A percentile compares a stretch with the other conserved stretches of the same genome.
Conservation (phyloP, 2,113 vertebrate genomes). For the Hystrix cristata region DNA sequence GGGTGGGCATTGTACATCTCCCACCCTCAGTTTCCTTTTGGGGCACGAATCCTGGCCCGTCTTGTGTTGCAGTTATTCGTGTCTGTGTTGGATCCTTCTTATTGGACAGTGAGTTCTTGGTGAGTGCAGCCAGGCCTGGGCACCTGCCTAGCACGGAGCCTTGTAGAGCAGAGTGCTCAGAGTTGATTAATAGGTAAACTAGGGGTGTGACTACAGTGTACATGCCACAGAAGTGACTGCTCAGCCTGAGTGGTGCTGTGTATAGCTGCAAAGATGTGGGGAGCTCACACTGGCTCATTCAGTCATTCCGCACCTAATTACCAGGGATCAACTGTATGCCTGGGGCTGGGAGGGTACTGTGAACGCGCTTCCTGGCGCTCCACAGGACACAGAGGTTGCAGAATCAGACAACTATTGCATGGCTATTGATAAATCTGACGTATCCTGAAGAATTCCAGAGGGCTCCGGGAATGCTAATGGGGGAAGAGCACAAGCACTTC, state of each 20-base stretch:
- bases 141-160: background rate
- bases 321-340: background rate
- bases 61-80: background rate
- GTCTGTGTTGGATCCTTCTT: conserved; percentile 40
- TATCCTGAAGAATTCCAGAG: background rate
- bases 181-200: background rate
- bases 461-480: background rate
- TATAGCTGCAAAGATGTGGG: background rate
- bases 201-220: no score
- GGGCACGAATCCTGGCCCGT: background rate
- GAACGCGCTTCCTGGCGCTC: background rate
- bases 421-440: background rate
- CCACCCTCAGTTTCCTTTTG: background rate
- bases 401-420: background rate
- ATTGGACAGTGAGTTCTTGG: background rate
- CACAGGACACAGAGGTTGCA: background rate
- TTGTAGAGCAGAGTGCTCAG: background rate
- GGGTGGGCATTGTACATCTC: background rate
- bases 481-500: background rate
- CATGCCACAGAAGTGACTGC: background rate
- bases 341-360: background rate
- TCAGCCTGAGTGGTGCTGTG: background rate
- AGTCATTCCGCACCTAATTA: background rate
- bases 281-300: background rate
- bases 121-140: background rate